Evolutionary conservation across 1,140 invertebrate genomes (phyloP), one percentile per base, ranked within the genome.

Genomic region (Papilio helenus): DNA sequence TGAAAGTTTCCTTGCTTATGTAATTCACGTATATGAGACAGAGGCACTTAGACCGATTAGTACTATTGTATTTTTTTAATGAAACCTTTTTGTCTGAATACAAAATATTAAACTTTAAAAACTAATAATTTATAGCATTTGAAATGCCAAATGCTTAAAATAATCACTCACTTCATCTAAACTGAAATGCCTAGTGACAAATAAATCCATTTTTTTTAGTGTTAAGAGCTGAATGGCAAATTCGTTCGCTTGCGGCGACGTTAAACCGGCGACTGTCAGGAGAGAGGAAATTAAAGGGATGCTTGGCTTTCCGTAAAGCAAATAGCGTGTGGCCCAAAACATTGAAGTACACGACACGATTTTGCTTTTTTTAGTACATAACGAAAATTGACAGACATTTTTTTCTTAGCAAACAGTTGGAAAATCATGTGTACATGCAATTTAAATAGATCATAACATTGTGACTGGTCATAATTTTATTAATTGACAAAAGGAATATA

Each of bases 181-280:
- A 83, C 94, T 95, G 73, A 93, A 95, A 80, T 95, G 94, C 82
- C 94, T 92, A 7, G 92, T 94, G 46, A 94, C 91, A 26, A 88
- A 92, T n/a, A 94, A 88, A 87, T 95, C 93, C 93, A 95, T 94
- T 79, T 86, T 90, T 49, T 14, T 77, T 14, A 23, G 65, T 77
- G 18, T 23, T 76, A 80, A 14, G 72, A 58, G 16, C 61, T 76
- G 55, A 76, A 73, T n/a, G 23, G 16, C 29, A 80, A 39, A 79
- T 55, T 81, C 91, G 86, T 79, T 89, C 81, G 80, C 72, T 68
- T 83, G 18, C 79, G 68, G 61, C 82, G 84, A 81, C 58, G 79
- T 39, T 51, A 82, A 79, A 83, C 81, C 77, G 72, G 80, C 81
- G 81, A 93, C 91, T 93, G 86, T 82, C 84, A 81, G 79, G 80